These are phyloP conservation scores for Gryllus bimaculatus DNA, from an alignment of 1,140 invertebrate species.

Conservation along the genomic window DNA sequence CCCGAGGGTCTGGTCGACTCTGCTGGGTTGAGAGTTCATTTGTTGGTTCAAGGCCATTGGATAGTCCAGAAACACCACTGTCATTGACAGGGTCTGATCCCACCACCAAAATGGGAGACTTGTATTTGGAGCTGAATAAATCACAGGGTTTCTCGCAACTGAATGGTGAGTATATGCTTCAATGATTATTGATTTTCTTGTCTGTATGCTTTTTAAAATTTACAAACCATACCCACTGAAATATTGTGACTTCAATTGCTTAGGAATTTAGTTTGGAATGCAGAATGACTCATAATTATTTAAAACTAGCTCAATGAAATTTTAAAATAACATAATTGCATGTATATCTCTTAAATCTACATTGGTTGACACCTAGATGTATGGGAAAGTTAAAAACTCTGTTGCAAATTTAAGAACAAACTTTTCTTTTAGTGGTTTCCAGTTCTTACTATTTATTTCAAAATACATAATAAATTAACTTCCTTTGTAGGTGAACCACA, in stretches of 20 bases:
- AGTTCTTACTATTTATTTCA: not conserved
- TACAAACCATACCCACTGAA: too few relatives aligned
- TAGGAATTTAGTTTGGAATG: too few relatives aligned
- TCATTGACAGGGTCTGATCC: conserved; percentile 38
- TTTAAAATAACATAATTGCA: too few relatives aligned
- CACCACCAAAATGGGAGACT: conserved; percentile 29
- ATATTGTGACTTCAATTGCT: too few relatives aligned
- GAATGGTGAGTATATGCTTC: conserved; percentile 34
- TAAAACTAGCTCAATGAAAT: too few relatives aligned
- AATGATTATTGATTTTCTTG: not conserved
- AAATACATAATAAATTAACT: not conserved
- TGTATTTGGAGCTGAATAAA: conserved; percentile 25
- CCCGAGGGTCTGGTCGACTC: conserved; percentile 39
- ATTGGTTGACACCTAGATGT: too few relatives aligned
- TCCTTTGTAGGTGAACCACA: conserved; percentile 3
- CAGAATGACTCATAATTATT: too few relatives aligned
- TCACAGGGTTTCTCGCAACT: conserved; percentile 14
- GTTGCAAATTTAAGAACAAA: too few relatives aligned
- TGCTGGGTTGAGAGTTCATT: conserved; percentile 89
- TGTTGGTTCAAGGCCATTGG: conserved; percentile 71
- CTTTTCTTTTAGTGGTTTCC: too few relatives aligned
- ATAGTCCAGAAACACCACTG: conserved; percentile 71
- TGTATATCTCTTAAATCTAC: too few relatives aligned
- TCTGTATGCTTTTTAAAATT: too few relatives aligned
- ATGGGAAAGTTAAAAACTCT: too few relatives aligned